Evolutionary conservation across 1,140 invertebrate genomes (phyloP), one percentile per base, ranked within the genome.

Genomic region (Sarcophaga peregrina): DNA sequence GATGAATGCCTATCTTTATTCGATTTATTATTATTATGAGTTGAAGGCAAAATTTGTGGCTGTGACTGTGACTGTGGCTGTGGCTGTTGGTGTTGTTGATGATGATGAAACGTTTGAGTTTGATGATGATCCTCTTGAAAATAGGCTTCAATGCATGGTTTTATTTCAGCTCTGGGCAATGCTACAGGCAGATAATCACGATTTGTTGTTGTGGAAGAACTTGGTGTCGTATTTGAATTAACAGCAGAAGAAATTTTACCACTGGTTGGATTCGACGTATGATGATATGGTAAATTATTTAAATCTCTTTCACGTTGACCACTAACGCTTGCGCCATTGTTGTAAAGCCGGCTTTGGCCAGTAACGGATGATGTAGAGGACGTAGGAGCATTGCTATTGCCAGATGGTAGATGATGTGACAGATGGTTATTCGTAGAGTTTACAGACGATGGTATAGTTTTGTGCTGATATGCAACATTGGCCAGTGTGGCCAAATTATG

Each of bases 91-190:
- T 37, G 25, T 37, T 37, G 25, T 73, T 87, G 86, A 37, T 37
- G 11, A 86, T 85, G 46, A 86, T 84, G 47, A 85, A 37, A 37
- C 4, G 25, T 37, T 37, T 1, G 25, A 37, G 25, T 4, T 37
- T 37, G 87, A 37, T 86, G 91, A 85, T 93, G 93, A 73, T 90
- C 86, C 84, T 95, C 94, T 81, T 92, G 91, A 85, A 95, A 95
- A 85, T 94, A 95, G 8, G 94, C 94, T 85, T 95, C 94, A 83
- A 94, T 93, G 85, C 94, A 95, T 81, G 94, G 93, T 89, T 95
- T 95, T 73, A 95, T 94, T 83, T 95, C 94, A 10, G 94, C 94
- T 46, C 94, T 90, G 2, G 94, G 94, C 83, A 95, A 92, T 0
- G 94, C 93, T 3, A 94, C 91, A 73, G 90, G 92, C 87, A 87